A percentile compares a stretch with the other conserved stretches of the same genome.
Conservation (phyloP, 2,797 vertebrate genomes). For the Danionella dracula region DNA sequence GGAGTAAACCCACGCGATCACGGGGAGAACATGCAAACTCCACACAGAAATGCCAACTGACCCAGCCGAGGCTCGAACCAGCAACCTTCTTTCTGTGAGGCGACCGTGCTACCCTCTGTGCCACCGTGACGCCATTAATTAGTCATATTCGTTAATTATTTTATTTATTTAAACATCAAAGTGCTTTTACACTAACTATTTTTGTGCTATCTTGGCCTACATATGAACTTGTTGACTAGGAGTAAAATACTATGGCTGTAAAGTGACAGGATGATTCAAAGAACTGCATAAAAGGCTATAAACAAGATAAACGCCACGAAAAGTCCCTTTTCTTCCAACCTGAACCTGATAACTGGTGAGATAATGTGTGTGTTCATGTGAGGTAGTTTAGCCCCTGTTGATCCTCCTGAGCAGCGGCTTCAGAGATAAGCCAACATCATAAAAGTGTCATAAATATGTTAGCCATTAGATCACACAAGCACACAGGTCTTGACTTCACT, state of each 20-base stretch:
- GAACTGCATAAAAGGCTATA: not conserved
- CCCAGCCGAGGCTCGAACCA: no score
- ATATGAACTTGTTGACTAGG: not conserved
- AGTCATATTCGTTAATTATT: no score
- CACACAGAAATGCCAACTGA: no score
- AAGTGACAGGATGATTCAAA: not conserved
- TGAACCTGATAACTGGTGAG: not conserved
- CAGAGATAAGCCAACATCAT: constrained; percentile 37
- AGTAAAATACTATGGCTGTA: not conserved
- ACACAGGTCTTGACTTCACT: constrained; percentile 21
- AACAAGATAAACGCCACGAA: not conserved
- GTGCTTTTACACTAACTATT: no score
- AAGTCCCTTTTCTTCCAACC: constrained; percentile 1
- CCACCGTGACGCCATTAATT: no score
- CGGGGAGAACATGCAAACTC: no score
- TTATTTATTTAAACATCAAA: no score
- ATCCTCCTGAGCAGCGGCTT: constrained; percentile 2
- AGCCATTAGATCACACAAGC: constrained; percentile 31
- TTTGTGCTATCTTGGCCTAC: no score
- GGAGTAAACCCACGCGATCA: no score
- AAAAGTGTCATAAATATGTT: constrained; percentile 42
- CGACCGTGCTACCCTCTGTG: no score
- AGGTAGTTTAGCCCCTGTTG: constrained; percentile 3
- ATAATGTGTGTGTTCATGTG: not conserved
- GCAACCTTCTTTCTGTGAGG: no score